Evolutionary conservation across 2,797 vertebrate species (phyloP).

Genomic region (Prionace glauca): DNA sequence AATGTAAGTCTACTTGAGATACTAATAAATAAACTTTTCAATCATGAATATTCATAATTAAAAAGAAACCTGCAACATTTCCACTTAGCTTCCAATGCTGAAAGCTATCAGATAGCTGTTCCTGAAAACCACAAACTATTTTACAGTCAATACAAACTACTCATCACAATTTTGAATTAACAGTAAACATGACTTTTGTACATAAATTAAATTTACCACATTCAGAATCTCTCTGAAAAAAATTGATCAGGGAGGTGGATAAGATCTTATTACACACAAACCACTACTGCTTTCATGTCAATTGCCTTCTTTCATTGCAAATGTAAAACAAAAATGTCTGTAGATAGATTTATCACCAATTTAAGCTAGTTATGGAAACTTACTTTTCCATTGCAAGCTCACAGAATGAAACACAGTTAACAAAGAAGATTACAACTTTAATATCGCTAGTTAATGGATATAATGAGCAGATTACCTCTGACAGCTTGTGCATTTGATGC

Average conservation of each 20-base stretch:
- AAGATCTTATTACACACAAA: background rate
- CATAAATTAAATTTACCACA: background rate
- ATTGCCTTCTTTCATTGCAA: background rate
- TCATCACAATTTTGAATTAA: too few relatives aligned
- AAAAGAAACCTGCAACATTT: background rate
- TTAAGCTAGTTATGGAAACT: background rate
- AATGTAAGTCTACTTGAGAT: too few relatives aligned
- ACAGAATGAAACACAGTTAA: background rate
- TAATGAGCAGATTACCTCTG: constrained; percentile 60
- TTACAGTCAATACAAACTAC: background rate
- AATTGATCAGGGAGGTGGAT: background rate
- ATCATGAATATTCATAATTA: background rate
- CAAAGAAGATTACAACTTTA: background rate
- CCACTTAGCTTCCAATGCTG: background rate
- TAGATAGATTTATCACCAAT: background rate
- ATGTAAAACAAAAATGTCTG: background rate
- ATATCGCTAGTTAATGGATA: background rate
- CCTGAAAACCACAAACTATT: background rate
- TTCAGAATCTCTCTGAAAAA: background rate
- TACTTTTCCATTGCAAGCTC: background rate
- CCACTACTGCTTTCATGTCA: background rate
- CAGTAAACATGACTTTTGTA: background rate
- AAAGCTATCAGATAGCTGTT: background rate
- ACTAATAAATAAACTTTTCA: background rate
- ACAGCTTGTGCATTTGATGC: constrained; percentile 88